These are phyloP conservation scores for Tenthredo livida DNA, from an alignment of 2,888 invertebrate genomes.

Conservation along the genomic window DNA sequence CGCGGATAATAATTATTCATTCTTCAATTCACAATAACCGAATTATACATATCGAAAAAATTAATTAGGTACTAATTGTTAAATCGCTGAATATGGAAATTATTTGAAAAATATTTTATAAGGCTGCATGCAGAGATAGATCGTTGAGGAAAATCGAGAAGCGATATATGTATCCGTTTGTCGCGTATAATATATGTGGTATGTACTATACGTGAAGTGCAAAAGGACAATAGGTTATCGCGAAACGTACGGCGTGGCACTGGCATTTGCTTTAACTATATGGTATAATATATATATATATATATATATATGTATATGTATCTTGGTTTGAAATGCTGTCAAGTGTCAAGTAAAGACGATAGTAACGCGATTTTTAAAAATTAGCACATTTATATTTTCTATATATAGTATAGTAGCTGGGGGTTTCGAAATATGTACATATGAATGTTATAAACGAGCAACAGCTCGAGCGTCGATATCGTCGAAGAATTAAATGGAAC, in stretches of 20 bases:
- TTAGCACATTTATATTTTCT: neutral
- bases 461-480: no score
- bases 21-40: no score
- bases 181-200: no score
- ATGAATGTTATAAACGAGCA: no score
- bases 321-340: neutral
- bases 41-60: no score
- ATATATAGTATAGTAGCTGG: no score
- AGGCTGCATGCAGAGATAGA: neutral
- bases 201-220: neutral
- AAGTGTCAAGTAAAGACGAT: neutral
- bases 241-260: neutral
- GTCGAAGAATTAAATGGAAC: no score
- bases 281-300: neutral
- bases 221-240: constrained; percentile 41
- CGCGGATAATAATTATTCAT: no score
- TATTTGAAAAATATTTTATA: no score
- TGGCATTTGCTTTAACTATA: neutral
- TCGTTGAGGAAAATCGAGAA: neutral
- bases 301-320: neutral
- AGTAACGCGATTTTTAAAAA: neutral
- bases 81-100: no score
- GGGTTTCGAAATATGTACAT: no score
- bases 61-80: no score
- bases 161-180: neutral